A percentile compares a stretch with the other conserved stretches of the same genome.
Evolutionary conservation across 2,113 vertebrate species (phyloP).

Genomic region (Rallus limicola): DNA sequence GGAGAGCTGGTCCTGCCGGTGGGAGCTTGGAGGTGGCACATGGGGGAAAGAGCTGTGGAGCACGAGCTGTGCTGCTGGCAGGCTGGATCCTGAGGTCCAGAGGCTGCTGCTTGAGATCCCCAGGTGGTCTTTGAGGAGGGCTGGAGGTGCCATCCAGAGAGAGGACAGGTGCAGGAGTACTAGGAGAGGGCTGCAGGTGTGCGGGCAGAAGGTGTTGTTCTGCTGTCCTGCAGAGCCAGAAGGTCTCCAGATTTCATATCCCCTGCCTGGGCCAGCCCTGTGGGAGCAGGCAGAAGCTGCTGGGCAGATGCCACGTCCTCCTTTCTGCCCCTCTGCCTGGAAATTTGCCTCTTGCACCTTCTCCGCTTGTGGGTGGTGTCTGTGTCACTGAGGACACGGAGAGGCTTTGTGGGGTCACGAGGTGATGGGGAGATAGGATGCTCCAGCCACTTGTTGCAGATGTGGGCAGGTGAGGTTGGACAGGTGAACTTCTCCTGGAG

Average conservation of each 20-base stretch:
- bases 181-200: not conserved
- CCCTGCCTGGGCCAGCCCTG: not conserved
- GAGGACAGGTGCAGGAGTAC: not conserved
- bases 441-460: not conserved
- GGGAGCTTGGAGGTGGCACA: not conserved
- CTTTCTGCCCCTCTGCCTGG: not conserved
- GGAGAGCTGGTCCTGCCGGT: not conserved
- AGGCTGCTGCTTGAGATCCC: not conserved
- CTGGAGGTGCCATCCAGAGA: not conserved
- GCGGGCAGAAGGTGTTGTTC: not conserved
- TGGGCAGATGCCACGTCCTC: not conserved
- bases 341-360: not conserved
- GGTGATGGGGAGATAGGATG: not conserved
- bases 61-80: not conserved
- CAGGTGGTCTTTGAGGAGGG: not conserved
- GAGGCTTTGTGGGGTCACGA: not conserved
- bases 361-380: fast-evolving
- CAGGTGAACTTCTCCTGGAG: not conserved
- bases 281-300: not conserved
- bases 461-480: not conserved
- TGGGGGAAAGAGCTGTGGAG: not conserved
- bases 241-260: not conserved
- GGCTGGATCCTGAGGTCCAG: not conserved
- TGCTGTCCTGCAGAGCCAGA: not conserved
- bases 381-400: not conserved